Base-by-base conservation (phyloP, 2,113 vertebrate species). In the Brachirus orientalis region DNA sequence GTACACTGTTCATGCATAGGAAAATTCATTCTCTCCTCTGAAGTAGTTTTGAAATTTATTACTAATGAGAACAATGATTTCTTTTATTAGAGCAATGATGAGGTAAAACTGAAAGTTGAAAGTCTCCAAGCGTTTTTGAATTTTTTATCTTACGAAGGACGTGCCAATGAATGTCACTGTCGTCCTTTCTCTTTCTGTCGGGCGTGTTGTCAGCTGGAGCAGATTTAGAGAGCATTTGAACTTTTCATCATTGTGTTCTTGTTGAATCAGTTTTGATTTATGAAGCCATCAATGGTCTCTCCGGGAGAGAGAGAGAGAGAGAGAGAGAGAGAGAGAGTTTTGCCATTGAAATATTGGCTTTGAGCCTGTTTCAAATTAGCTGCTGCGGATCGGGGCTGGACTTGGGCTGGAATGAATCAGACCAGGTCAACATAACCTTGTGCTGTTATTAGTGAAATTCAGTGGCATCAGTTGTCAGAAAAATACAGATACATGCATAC, bases 221-320 rank as follows among this genome's bases (percentile, higher is more conserved):
- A 73, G 53, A 70, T 77, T 77, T 71, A 77, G 40, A 33, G 20
- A 57, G 16, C 12, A 1, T 56, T 57, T 35, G 56, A 65, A 35
- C 66, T 36, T 64, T 50, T 60, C 10, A n/a, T 63, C 47, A 65
- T 43, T 61, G 50, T 48, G 75, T 67, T 70, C 58, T 28, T 17
- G 16, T 47, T 22, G 44, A 63, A 22, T 67, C 37, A 5, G 38
- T 43, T 67, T 67, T 69, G 62, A 85, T 82, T 73, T 47, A 85
- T 74, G 22, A 60, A 67, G 69, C 70, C 48, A 60, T 50, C 38
- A 38, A 51, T 17, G 47, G 28, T 28, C 6, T 57, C 52, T 62
- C 40, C 9, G 8, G 44, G 19, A 17, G 28, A n/a, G n/a, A n/a
- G n/a, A n/a, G n/a, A n/a, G n/a, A n/a, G n/a, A n/a, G n/a, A n/a